phyloP scores from a whole-genome alignment of 2,888 invertebrate species.

The Argyresthia albistria region DNA sequence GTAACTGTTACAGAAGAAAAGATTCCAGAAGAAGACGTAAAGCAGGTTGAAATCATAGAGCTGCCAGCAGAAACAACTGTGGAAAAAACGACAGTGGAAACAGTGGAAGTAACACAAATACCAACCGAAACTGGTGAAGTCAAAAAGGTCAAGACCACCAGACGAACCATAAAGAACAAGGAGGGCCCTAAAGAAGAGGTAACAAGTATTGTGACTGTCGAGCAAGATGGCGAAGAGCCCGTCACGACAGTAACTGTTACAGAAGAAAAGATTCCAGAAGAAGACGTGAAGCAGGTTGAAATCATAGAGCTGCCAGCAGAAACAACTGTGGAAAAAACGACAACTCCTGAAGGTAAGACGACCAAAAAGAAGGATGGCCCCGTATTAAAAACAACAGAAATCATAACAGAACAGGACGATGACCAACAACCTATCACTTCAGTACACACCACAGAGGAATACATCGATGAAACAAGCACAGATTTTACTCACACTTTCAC shows the following conservation, averaged over 20 bases:
- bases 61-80: too few species aligned
- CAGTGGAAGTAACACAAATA: constrained; percentile 41
- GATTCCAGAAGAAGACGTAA: constrained; percentile 17
- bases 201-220: constrained; percentile 43
- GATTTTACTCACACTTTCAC: constrained; percentile 3
- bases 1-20: constrained; percentile 22
- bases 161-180: constrained; percentile 27
- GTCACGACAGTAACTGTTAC: constrained; percentile 22
- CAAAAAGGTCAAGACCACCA: constrained; percentile 21
- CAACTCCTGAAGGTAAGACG: constrained; percentile 34
- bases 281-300: constrained; percentile 23
- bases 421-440: not conserved
- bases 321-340: constrained; percentile 70
- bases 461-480: constrained; percentile 15
- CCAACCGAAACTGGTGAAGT: constrained; percentile 34
- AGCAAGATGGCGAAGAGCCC: constrained; percentile 30
- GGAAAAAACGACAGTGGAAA: too few species aligned
- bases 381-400: not conserved
- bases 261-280: constrained; percentile 22
- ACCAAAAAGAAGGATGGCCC: not conserved
- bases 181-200: constrained; percentile 44
- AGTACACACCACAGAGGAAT: constrained; percentile 23
- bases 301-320: constrained; percentile 40
- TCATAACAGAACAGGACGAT: not conserved
- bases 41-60: too few species aligned